phyloP scores from a whole-genome alignment of 2,797 vertebrate species.

The Loriculus beryllinus region DNA sequence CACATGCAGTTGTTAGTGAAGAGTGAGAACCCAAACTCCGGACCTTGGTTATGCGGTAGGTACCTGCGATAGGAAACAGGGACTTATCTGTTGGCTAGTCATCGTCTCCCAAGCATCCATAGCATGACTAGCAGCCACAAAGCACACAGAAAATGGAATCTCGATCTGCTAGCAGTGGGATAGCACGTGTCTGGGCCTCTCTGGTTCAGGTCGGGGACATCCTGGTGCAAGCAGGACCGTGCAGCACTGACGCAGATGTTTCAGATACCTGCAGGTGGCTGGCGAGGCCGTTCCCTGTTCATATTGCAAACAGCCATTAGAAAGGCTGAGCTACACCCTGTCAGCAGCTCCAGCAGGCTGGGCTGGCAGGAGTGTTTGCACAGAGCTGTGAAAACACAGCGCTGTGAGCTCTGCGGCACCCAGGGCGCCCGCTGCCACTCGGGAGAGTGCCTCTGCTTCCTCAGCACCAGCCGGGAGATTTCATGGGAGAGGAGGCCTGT shows the following conservation, averaged over 20 bases:
- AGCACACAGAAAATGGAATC: neutral
- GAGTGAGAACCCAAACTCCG: neutral
- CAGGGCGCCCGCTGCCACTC: neutral
- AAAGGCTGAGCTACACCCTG: slow-evolving; percentile 27
- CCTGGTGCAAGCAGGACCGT: neutral
- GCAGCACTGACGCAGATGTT: neutral
- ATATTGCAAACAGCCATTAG: slow-evolving; percentile 43
- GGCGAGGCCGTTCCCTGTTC: neutral
- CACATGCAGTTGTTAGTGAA: neutral
- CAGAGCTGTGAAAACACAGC: slow-evolving; percentile 27
- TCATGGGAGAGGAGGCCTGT: slow-evolving; percentile 6
- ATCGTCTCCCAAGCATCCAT: neutral
- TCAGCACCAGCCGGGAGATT: neutral
- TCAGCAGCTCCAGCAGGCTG: slow-evolving; percentile 38
- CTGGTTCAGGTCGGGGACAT: neutral
- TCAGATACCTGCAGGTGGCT: neutral
- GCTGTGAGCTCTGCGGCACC: fast-evolving
- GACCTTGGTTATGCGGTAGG: neutral
- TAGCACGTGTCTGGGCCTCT: neutral
- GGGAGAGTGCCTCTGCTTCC: neutral
- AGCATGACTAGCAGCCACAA: neutral
- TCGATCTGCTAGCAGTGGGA: neutral
- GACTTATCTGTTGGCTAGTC: neutral
- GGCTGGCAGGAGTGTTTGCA: neutral
- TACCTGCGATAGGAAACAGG: neutral